Percentiles rank a stretch among this genome's conserved stretches.
Evolutionary conservation across 2,888 invertebrate species (phyloP).

Genomic region (Xylota sylvarum): DNA sequence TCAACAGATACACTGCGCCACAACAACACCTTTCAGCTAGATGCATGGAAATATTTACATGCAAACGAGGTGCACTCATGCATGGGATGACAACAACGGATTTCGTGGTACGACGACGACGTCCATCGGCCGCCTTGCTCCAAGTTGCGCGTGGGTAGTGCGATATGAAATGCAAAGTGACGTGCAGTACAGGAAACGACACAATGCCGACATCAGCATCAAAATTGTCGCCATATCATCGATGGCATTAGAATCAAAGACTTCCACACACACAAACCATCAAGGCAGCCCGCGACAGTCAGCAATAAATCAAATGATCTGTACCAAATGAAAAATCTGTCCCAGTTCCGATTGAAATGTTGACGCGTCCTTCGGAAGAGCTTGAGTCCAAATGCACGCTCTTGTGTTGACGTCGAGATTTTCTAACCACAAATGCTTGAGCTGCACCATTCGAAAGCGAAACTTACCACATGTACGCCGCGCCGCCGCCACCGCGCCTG

Average conservation of each 20-base stretch:
- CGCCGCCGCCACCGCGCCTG: neutral
- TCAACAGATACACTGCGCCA: conserved; percentile 46
- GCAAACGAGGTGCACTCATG: conserved; percentile 65
- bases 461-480: conserved; percentile 5
- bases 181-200: conserved; percentile 44
- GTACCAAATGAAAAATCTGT: conserved; percentile 53
- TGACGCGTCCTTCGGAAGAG: conserved; percentile 64
- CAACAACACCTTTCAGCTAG: conserved; percentile 37
- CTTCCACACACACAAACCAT: conserved; percentile 19
- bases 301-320: conserved; percentile 63
- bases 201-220: conserved; percentile 56
- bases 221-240: conserved; percentile 39
- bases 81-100: conserved; percentile 49
- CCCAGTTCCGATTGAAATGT: conserved; percentile 63
- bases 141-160: conserved; percentile 55
- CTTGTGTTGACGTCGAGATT: neutral
- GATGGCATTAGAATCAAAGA: conserved; percentile 31
- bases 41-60: conserved; percentile 40
- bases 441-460: conserved; percentile 32
- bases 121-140: conserved; percentile 32
- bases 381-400: conserved; percentile 17
- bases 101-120: conserved; percentile 31
- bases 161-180: conserved; percentile 71
- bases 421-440: neutral
- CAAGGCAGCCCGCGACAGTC: conserved; percentile 20